Percentiles rank a stretch among this genome's conserved stretches.
These are phyloP conservation scores for Teleogryllus oceanicus DNA, from an alignment of 2,888 invertebrate species.

Conservation along the genomic window DNA sequence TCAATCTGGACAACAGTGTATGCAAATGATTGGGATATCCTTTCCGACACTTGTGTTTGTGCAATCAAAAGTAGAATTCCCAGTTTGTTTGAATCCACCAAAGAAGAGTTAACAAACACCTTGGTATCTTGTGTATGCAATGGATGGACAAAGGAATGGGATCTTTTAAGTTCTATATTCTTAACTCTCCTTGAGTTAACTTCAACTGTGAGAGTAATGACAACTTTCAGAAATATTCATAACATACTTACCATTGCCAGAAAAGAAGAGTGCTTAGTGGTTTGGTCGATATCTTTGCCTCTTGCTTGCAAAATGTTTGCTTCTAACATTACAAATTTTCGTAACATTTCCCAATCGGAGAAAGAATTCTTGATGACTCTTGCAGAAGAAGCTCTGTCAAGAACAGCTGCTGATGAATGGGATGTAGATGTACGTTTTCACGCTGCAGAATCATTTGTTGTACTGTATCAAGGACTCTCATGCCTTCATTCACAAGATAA, in stretches of 20 bases:
- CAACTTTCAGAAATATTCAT: not conserved
- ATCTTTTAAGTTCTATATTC: not conserved
- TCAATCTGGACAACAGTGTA: not conserved
- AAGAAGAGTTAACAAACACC: not conserved
- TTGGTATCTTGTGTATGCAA: not conserved
- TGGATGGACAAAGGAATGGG: not conserved
- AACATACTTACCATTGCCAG: not conserved
- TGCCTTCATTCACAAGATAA: constrained; percentile 23
- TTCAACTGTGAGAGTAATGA: not conserved
- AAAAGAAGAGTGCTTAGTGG: not conserved
- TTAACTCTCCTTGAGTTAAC: not conserved
- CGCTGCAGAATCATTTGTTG: constrained; percentile 39
- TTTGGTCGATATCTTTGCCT: constrained; percentile 25
- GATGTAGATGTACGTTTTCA: constrained; percentile 39
- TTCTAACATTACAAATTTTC: not conserved
- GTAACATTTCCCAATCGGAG: not conserved
- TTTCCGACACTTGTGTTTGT: no score
- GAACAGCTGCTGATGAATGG: constrained; percentile 28
- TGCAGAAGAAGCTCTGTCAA: constrained; percentile 22
- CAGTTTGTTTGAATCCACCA: not conserved
- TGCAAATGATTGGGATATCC: not conserved
- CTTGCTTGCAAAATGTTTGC: constrained; percentile 21
- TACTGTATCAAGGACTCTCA: constrained; percentile 24
- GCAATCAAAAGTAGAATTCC: not conserved
- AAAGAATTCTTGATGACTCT: constrained; percentile 23